These are phyloP conservation scores for Vultur gryphus DNA, from an alignment of 2,797 vertebrate species.

Conservation along the genomic window DNA sequence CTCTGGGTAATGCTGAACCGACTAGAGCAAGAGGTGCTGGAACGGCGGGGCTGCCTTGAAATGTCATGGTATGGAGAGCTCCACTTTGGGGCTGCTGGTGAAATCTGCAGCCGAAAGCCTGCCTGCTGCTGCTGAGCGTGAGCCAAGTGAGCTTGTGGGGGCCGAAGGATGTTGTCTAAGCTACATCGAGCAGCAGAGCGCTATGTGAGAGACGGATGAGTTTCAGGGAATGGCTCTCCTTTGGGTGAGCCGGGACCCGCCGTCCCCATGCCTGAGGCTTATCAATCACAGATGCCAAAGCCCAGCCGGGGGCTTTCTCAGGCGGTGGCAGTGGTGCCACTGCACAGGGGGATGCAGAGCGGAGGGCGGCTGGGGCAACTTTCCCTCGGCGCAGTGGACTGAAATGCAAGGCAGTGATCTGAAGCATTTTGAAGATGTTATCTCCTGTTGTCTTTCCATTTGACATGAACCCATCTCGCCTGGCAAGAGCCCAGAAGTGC, in stretches of 20 bases:
- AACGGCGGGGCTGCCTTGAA: not conserved
- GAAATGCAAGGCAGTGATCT: not conserved
- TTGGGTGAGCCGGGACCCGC: not conserved
- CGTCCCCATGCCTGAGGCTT: not conserved
- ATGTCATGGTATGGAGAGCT: not conserved
- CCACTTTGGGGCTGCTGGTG: not conserved
- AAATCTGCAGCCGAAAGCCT: not conserved
- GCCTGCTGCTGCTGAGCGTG: not conserved
- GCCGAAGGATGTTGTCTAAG: not conserved
- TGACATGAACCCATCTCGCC: not conserved
- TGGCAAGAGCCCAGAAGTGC: not conserved
- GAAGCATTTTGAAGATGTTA: not conserved
- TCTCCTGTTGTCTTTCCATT: not conserved
- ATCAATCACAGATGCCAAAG: not conserved
- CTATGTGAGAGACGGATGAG: not conserved
- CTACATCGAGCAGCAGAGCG: not conserved
- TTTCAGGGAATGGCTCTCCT: not conserved
- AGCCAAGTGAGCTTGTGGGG: not conserved
- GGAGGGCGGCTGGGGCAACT: accelerated
- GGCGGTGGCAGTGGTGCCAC: not conserved
- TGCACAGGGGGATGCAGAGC: not conserved
- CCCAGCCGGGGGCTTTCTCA: not conserved
- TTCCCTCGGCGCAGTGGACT: accelerated
- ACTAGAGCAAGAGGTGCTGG: not conserved
- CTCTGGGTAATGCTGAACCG: not conserved